phyloP scores from a whole-genome alignment of 2,888 invertebrate species.

The Rhagophthalmus giganteus region DNA sequence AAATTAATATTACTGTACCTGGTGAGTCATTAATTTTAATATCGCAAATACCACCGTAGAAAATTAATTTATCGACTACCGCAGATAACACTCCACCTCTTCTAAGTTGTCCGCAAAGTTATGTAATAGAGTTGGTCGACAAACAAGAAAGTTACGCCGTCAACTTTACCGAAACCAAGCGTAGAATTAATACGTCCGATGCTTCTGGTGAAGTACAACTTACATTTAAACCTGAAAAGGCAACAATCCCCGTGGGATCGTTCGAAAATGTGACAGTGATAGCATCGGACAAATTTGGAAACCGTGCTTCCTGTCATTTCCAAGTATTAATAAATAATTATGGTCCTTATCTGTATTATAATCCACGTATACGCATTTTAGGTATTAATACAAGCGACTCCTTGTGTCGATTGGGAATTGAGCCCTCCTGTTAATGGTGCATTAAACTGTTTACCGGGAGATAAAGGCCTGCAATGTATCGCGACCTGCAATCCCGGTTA shows the following conservation, averaged over 20 bases:
- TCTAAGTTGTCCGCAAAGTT: conserved; percentile 90
- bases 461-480: conserved; percentile 82
- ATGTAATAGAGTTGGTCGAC: conserved; percentile 88
- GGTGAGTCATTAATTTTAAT: conserved; percentile 46
- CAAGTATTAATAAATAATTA: conserved; percentile 63
- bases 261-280: conserved; percentile 92
- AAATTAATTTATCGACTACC: conserved; percentile 24
- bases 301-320: conserved; percentile 88
- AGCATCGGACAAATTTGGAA: conserved; percentile 84
- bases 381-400: conserved; percentile 88
- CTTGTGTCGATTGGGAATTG: conserved; percentile 94
- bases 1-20: conserved; percentile 92
- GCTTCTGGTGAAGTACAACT: conserved; percentile 85
- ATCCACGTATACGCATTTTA: no score
- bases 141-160: conserved; percentile 88
- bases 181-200: conserved; percentile 82
- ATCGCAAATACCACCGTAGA: conserved; percentile 4
- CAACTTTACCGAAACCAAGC: conserved; percentile 87
- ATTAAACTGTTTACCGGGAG: conserved; percentile 82
- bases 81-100: conserved; percentile 86
- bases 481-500: conserved; percentile 88
- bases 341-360: no score
- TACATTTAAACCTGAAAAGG: conserved; percentile 81
- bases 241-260: conserved; percentile 81
- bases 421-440: conserved; percentile 87